These are phyloP conservation scores for Julus scandinavius DNA, from an alignment of 2,888 invertebrate genomes.

Conservation along the genomic window DNA sequence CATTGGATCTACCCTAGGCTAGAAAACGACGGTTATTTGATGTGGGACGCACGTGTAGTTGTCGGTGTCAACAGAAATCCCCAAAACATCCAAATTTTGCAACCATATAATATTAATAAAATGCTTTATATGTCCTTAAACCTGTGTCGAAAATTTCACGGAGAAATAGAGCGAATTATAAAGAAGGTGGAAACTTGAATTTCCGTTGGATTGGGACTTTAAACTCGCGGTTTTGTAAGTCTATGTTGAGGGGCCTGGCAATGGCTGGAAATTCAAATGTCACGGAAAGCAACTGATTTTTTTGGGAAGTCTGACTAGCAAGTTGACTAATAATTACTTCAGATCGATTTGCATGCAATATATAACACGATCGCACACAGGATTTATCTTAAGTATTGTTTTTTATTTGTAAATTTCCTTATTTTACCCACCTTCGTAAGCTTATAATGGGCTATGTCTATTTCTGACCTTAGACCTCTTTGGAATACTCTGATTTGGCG, in stretches of 20 bases:
- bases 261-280: background rate
- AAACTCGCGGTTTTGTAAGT: background rate
- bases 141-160: background rate
- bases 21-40: background rate
- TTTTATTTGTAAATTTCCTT: no score
- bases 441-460: background rate
- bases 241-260: background rate
- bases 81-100: background rate
- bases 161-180: background rate
- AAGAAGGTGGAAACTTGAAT: background rate
- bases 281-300: background rate
- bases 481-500: no score
- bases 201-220: background rate
- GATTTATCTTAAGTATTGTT: background rate
- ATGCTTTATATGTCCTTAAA: background rate
- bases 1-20: background rate
- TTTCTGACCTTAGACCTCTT: background rate
- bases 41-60: slow-evolving; percentile 37
- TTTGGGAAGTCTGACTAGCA: no score
- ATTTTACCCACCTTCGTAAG: no score
- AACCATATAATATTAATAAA: background rate
- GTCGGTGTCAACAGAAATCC: slow-evolving; percentile 4
- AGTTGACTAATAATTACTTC: no score
- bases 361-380: background rate
- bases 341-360: background rate